Percentiles rank a stretch among this genome's conserved stretches.
Conservation (phyloP, 2,113 vertebrate species). For the Oncorhynchus nerka region DNA sequence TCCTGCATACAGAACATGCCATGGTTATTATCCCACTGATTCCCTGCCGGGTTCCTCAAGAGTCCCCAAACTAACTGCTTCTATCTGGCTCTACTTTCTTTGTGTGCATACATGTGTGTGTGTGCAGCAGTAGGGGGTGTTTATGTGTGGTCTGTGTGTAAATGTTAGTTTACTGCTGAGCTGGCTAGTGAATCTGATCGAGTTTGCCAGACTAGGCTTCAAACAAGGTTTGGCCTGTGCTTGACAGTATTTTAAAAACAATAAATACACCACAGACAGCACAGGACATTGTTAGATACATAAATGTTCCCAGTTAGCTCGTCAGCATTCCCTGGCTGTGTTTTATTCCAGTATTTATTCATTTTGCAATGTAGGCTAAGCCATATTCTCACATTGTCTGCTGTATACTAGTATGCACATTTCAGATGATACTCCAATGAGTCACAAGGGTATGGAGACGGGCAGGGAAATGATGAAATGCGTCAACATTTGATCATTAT, state of each 20-base stretch:
- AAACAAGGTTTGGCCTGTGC: constrained; percentile 60
- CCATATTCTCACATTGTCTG: constrained; percentile 4
- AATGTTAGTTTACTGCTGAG: constrained; percentile 65
- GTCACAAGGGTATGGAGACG: constrained; percentile 9
- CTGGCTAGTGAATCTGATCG: constrained; percentile 61
- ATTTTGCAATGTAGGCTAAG: constrained; percentile 35
- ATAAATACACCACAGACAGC: constrained; percentile 25
- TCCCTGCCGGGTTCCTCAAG: background rate
- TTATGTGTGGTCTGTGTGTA: constrained; percentile 51
- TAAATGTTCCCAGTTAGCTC: background rate
- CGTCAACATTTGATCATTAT: constrained; percentile 33
- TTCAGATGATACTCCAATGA: constrained; percentile 15
- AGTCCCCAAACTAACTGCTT: no score
- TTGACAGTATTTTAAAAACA: constrained; percentile 60
- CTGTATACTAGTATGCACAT: background rate
- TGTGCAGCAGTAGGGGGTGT: constrained; percentile 33
- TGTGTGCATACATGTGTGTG: background rate
- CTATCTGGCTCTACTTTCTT: no score
- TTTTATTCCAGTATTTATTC: constrained; percentile 37
- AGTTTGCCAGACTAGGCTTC: constrained; percentile 54
- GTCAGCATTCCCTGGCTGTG: background rate
- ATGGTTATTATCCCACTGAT: no score
- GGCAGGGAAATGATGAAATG: constrained; percentile 25
- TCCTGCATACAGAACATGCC: no score
- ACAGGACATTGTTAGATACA: constrained; percentile 6